A percentile compares a stretch with the other conserved stretches of the same genome.
Evolutionary conservation across 2,797 vertebrate species (phyloP).

Genomic region (Trachurus trachurus): DNA sequence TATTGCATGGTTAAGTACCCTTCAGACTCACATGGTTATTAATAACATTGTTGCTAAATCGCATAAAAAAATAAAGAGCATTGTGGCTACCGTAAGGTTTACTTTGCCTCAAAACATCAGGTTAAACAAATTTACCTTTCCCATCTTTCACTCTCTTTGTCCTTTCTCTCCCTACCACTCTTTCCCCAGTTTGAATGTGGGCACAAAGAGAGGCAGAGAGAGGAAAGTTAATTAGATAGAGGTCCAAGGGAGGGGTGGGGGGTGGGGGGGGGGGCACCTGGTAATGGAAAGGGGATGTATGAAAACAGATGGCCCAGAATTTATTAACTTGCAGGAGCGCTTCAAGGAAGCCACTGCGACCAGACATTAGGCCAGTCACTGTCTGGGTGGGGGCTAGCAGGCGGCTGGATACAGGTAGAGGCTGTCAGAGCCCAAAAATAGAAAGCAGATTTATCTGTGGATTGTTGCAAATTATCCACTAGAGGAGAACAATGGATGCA

Average conservation of each 20-base stretch:
- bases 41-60: conserved; percentile 81
- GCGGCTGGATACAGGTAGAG: conserved; percentile 79
- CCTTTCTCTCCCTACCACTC: conserved; percentile 33
- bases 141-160: conserved; percentile 55
- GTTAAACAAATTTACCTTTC: conserved; percentile 76
- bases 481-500: conserved; percentile 74
- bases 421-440: conserved; percentile 81
- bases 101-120: conserved; percentile 79
- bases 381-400: conserved; percentile 76
- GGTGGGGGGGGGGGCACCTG: conserved; percentile 62
- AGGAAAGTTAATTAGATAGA: conserved; percentile 86
- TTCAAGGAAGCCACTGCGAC: conserved; percentile 83
- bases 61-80: conserved; percentile 64
- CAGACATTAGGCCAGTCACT: conserved; percentile 84
- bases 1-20: conserved; percentile 84
- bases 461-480: conserved; percentile 82
- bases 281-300: conserved; percentile 82
- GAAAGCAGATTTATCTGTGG: conserved; percentile 80
- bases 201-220: conserved; percentile 78
- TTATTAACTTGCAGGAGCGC: conserved; percentile 87
- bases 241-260: conserved; percentile 62
- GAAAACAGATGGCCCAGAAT: conserved; percentile 88
- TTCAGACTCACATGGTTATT: conserved; percentile 83
- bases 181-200: conserved; percentile 71
- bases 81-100: conserved; percentile 67